Evolutionary conservation across 1,140 invertebrate genomes (phyloP), one percentile per base, ranked within the genome.

Genomic region (Macrobrachium rosenbergii): DNA sequence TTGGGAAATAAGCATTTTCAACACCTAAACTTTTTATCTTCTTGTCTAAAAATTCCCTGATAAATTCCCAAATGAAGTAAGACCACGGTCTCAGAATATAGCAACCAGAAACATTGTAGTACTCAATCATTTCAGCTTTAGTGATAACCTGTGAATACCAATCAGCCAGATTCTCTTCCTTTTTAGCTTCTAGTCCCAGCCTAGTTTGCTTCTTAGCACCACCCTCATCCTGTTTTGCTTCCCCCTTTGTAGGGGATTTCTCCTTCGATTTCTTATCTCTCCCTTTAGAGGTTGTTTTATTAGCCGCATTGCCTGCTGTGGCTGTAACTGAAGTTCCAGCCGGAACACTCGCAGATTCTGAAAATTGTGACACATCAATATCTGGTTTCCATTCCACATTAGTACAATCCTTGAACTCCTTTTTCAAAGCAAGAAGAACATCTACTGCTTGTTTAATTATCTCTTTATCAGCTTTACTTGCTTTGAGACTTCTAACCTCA

Each of bases 81-180:
- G 98, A 95, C 98, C 98, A 99, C 1, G 98, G 98, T 59, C 98
- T 95, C 28, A 99, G 94, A 90, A 99, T 98, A 91, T 99, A 99
- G 93, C 99, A 99, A 0, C 99, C 99, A 79, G 98, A 99, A 10
- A 99, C 97, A 92, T 99, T 98, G 91, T 99, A 99, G 92, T 99
- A 99, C 92, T 99, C 99, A 63, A 99, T 99, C 95, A 99, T 94
- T 93, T 99, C 97, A 86, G 97, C 96, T 93, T 99, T 99, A 0
- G 97, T 99, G 82, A 99, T 97, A 2, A 99, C 96, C 93, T 99
- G 98, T 2, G 98, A 98, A 92, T 99, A 99, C 99, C 99, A 99
- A 87, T 99, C 98, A 0, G 98, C 94, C 11, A 99, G 93, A 92
- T 99, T 97, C 64, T 98, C 97, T 91, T 96, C 95, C 92, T 99